These are phyloP conservation scores for Trissonchulus sp. DNA, from an alignment of 2,888 invertebrate species.

Conservation along the genomic window DNA sequence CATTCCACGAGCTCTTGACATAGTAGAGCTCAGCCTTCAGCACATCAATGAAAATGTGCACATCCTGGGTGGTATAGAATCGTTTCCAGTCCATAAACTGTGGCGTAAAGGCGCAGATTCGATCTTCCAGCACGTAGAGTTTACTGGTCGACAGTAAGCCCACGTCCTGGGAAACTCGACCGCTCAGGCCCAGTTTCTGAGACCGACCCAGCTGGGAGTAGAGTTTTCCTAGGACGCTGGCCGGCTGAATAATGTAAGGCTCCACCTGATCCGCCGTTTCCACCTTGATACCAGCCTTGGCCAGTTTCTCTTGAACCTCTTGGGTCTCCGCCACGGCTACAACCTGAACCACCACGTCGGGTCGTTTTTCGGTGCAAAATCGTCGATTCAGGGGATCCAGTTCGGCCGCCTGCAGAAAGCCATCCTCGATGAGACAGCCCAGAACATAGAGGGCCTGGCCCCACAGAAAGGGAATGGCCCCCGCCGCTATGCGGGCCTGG, in stretches of 20 bases:
- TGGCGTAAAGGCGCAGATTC: conserved; percentile 95
- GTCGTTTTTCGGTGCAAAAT: conserved; percentile 86
- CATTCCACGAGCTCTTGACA: conserved; percentile 96
- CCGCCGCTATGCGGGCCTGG: conserved; percentile 74
- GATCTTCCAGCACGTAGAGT: conserved; percentile 86
- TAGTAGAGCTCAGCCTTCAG: conserved; percentile 95
- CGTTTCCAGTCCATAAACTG: conserved; percentile 95
- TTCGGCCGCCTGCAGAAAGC: conserved; percentile 91
- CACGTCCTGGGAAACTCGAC: conserved; percentile 87
- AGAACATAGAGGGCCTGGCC: conserved; percentile 94
- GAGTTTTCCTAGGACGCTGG: conserved; percentile 85
- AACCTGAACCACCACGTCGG: conserved; percentile 93
- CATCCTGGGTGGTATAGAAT: conserved; percentile 97
- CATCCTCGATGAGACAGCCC: conserved; percentile 85
- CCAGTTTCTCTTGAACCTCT: conserved; percentile 77
- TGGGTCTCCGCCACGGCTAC: conserved; percentile 87
- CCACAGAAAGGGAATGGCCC: conserved; percentile 92
- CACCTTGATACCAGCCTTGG: conserved; percentile 75
- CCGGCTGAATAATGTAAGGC: conserved; percentile 93
- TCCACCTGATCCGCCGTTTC: conserved; percentile 90
- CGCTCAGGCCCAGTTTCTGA: conserved; percentile 84
- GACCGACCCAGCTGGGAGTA: conserved; percentile 87
- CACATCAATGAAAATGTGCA: conserved; percentile 93
- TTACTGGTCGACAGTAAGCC: conserved; percentile 97
- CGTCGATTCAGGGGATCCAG: conserved; percentile 92